Conservation (phyloP, 2,888 invertebrate species). For the Galeopsomyia nigrocyanea region DNA sequence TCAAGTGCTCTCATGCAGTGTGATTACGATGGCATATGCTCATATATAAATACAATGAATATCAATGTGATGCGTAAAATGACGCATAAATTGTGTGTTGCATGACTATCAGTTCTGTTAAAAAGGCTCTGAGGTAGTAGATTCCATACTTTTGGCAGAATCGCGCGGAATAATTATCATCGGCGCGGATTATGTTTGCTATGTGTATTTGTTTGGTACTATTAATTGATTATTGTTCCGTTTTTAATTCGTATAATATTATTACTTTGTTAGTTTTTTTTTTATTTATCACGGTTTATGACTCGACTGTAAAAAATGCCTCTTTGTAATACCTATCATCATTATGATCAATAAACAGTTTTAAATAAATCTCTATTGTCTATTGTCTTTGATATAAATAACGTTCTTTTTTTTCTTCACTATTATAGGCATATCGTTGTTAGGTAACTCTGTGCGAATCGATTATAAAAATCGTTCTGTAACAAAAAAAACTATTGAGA, state of each 20-base stretch:
- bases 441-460: constrained; percentile 58
- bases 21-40: no score
- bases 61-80: constrained; percentile 25
- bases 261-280: constrained; percentile 28
- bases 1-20: no score
- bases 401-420: constrained; percentile 41
- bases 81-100: constrained; percentile 28
- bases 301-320: constrained; percentile 47
- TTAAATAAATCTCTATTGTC: constrained; percentile 64
- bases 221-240: constrained; percentile 34
- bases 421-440: constrained; percentile 65
- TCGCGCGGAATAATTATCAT: constrained; percentile 18
- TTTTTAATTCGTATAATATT: constrained; percentile 28
- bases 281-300: constrained; percentile 29
- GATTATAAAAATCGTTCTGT: constrained; percentile 50
- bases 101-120: constrained; percentile 50
- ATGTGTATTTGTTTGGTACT: not conserved
- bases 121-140: constrained; percentile 64
- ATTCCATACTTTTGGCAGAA: constrained; percentile 61
- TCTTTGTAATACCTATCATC: constrained; percentile 43
- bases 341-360: constrained; percentile 56
- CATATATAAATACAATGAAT: no score
- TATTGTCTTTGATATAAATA: constrained; percentile 66
- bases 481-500: constrained; percentile 57
- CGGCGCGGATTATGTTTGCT: constrained; percentile 2